Base-by-base conservation (phyloP, 2,888 invertebrate species). In the Meganola albula region DNA sequence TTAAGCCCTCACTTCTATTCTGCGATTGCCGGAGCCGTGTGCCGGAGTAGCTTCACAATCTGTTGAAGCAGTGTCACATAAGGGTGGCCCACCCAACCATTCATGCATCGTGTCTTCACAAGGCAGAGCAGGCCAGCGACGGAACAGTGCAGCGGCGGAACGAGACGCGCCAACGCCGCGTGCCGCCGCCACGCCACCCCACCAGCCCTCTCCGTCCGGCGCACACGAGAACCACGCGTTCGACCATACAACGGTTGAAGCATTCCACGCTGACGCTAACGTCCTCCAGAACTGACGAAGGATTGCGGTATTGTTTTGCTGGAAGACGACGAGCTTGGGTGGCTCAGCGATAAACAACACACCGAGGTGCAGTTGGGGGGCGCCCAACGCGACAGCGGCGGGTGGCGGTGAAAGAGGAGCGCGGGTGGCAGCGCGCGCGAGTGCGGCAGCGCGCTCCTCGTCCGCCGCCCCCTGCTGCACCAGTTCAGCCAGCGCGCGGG, bases 91-190 rank as follows among this genome's bases (percentile, higher is more conserved):
- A 16, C 90, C 91, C 53, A 93, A 90, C 60, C 92, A 88, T 37
- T 90, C 89, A 51, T 89, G 84, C 68, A 92, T 88, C 13, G 87
- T 83, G 39, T 90, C 88, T 58, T 92, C 92, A 73, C 94, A 95
- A 41, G 92, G 92, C 74, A 94, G 87, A 46, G 92, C 83, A 40
- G 91, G 86, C 48, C 91, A 74, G 8, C 87, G 77, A 7, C 88
- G 86, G 58, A 90, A 90, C 6, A 90, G 74, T 18, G 90, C 90
- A 3, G 90, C 89, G 12, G 89, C 89, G 39, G 89, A 89, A 56
- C 90, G 58, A 3, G 69, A 61, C 1, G 75, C 60, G 0, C 82
- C 80, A 1, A 63, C 48, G 0, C 85, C 83, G 2, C 80, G 60
- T 4, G 86, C 79, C 13, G 86, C 84, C 9, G 85, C 78, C 18